These are phyloP conservation scores for Antennarius striatus DNA, from an alignment of 2,113 vertebrate species.

Conservation along the genomic window DNA sequence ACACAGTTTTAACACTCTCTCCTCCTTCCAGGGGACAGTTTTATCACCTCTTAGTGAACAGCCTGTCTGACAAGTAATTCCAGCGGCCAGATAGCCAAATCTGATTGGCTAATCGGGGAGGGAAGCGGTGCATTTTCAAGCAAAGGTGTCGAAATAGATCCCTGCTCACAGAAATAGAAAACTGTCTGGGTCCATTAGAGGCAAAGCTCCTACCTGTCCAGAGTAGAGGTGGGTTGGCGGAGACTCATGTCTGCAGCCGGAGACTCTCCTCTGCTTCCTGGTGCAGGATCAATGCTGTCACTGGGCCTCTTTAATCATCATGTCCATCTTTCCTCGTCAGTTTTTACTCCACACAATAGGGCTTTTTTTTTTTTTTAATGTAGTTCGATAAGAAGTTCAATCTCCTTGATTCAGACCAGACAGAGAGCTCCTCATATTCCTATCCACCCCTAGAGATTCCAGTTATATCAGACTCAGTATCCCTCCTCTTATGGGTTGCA, in stretches of 20 bases:
- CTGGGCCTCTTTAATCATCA: conserved; percentile 38
- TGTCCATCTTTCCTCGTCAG: conserved; percentile 36
- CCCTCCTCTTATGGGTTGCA: background rate
- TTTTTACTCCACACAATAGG: conserved; percentile 42
- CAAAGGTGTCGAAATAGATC: background rate
- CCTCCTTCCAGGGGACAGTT: background rate
- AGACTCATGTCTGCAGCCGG: conserved; percentile 76
- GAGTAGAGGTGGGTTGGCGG: conserved; percentile 77
- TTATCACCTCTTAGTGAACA: conserved; percentile 20
- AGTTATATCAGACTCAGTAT: background rate
- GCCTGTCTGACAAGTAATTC: conserved; percentile 43
- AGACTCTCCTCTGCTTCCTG: conserved; percentile 57
- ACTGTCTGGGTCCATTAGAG: background rate
- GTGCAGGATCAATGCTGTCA: conserved; percentile 56
- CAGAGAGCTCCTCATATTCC: conserved; percentile 55
- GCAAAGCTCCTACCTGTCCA: conserved; percentile 76
- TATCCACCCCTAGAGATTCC: conserved; percentile 18
- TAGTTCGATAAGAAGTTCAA: conserved; percentile 32
- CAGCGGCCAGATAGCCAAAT: conserved; percentile 9
- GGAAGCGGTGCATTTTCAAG: background rate
- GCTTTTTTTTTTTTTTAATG: conserved; percentile 10
- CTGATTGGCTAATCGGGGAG: background rate
- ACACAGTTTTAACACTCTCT: no score
- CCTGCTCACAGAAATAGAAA: background rate
- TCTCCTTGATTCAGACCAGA: conserved; percentile 38